Evolutionary conservation across 2,797 vertebrate genomes (phyloP).

Genomic region (Pachyuromys duprasi): DNA sequence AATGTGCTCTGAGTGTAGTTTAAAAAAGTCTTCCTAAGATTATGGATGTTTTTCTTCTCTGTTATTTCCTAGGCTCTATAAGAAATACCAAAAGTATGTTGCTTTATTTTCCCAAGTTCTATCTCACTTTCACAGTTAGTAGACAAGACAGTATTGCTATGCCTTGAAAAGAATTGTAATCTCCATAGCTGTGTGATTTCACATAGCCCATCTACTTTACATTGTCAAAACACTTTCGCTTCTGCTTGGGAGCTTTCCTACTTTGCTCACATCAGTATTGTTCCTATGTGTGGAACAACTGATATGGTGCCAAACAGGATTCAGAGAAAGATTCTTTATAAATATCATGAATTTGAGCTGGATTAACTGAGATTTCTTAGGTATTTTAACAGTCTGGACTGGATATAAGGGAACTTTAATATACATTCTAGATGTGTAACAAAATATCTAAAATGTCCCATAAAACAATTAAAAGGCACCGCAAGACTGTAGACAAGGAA

Average conservation of each 20-base stretch:
- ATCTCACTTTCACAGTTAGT: constrained; percentile 54
- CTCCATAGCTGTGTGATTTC: constrained; percentile 42
- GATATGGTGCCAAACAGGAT: constrained; percentile 34
- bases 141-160: neutral
- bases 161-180: constrained; percentile 57
- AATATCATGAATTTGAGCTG: neutral
- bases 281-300: constrained; percentile 1
- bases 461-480: neutral
- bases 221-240: constrained; percentile 73
- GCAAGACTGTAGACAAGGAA: neutral
- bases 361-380: constrained; percentile 44
- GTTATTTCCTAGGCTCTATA: constrained; percentile 24
- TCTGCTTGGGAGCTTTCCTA: constrained; percentile 44
- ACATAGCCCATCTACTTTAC: constrained; percentile 45
- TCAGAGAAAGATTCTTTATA: constrained; percentile 21
- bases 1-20: neutral
- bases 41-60: constrained; percentile 27
- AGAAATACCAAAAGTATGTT: constrained; percentile 54
- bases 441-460: neutral
- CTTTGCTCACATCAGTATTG: constrained; percentile 44
- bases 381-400: constrained; percentile 41
- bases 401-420: neutral
- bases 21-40: neutral
- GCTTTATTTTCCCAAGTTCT: constrained; percentile 29
- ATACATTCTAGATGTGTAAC: neutral